A percentile compares a stretch with the other conserved stretches of the same genome.
Evolutionary conservation across 2,113 vertebrate species (phyloP).

Genomic region (Phyllostomus discolor): DNA sequence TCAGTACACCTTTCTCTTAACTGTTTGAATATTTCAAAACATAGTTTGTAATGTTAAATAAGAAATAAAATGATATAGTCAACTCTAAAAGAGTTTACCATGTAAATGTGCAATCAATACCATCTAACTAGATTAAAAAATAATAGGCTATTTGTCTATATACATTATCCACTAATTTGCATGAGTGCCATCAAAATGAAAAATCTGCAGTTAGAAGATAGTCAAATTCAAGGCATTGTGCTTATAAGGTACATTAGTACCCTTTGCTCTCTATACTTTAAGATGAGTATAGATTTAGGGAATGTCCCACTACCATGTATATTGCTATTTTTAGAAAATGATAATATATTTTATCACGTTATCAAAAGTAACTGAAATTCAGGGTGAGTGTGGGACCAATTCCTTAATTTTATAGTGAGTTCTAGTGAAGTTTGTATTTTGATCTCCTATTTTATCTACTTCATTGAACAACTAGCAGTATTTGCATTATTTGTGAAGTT

Average conservation of each 20-base stretch:
- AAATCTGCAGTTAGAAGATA: not conserved
- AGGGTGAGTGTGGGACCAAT: not conserved
- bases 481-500: not conserved
- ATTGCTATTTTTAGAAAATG: not conserved
- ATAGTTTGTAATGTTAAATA: not conserved
- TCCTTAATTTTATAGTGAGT: not conserved
- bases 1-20: not conserved
- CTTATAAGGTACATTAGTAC: not conserved
- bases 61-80: not conserved
- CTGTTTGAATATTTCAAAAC: not conserved
- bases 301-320: not conserved
- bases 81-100: not conserved
- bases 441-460: not conserved
- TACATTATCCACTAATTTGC: not conserved
- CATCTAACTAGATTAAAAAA: not conserved
- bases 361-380: not conserved
- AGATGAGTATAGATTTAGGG: not conserved
- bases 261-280: not conserved
- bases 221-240: not conserved
- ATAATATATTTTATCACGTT: not conserved
- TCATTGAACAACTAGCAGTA: not conserved
- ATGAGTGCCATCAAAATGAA: not conserved
- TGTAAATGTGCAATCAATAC: not conserved
- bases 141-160: not conserved
- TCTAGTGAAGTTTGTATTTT: not conserved